These are phyloP conservation scores for Notolepis coatsorum DNA, from an alignment of 2,797 vertebrate genomes.

Conservation along the genomic window DNA sequence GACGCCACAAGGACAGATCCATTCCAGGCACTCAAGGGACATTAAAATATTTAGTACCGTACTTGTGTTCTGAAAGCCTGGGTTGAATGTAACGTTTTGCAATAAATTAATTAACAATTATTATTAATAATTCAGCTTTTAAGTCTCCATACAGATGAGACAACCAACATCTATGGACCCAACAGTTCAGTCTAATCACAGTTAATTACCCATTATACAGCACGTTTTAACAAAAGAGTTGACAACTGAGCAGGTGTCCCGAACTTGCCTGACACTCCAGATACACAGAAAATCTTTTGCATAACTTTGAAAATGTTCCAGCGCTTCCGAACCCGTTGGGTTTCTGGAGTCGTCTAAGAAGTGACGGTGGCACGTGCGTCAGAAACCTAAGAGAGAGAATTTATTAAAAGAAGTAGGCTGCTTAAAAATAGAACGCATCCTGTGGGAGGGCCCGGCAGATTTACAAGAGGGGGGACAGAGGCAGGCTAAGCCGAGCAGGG, in stretches of 20 bases:
- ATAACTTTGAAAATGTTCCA: conserved; percentile 37
- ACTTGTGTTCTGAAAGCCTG: no score
- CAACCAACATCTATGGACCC: no score
- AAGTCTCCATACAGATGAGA: conserved; percentile 30
- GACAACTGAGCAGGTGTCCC: background rate
- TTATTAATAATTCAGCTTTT: no score
- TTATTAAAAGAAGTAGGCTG: conserved; percentile 85
- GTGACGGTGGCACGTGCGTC: conserved; percentile 54
- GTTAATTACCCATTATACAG: conserved; percentile 18
- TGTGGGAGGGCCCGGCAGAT: conserved; percentile 67
- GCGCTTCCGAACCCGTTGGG: conserved; percentile 33
- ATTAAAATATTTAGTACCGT: no score
- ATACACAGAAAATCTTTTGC: conserved; percentile 13
- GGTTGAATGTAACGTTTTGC: background rate
- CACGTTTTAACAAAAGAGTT: conserved; percentile 23
- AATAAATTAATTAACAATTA: conserved; percentile 39
- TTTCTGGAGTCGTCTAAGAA: conserved; percentile 48
- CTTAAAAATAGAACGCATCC: conserved; percentile 82
- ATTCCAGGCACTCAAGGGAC: no score
- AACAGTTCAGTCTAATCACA: conserved; percentile 18
- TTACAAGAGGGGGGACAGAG: conserved; percentile 53
- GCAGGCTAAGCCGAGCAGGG: conserved; percentile 41
- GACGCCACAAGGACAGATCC: no score
- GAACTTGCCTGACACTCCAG: conserved; percentile 6
- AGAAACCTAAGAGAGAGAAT: conserved; percentile 72